Evolutionary conservation across 2,113 vertebrate species (phyloP).

Genomic region (Limanda limanda): DNA sequence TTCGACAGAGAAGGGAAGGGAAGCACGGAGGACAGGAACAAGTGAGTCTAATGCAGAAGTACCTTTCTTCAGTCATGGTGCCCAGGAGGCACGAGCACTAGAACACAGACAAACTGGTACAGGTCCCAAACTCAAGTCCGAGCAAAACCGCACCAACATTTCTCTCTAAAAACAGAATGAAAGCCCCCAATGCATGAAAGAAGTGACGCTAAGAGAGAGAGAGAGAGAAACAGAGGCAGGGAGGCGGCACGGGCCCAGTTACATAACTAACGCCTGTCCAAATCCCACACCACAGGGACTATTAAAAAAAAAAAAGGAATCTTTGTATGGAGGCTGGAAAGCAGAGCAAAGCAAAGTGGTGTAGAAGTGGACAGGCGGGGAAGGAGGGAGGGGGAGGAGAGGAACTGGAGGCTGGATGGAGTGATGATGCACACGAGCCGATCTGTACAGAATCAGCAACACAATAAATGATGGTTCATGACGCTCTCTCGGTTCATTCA

Average conservation of each 20-base stretch:
- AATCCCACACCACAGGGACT: conserved; percentile 45
- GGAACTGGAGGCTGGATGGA: conserved; percentile 1
- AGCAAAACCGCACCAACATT: conserved; percentile 39
- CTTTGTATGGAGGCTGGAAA: conserved; percentile 33
- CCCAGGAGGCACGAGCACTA: conserved; percentile 8
- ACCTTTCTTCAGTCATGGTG: background rate
- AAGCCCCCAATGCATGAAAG: conserved; percentile 22
- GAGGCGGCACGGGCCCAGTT: conserved; percentile 42
- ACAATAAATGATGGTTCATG: background rate
- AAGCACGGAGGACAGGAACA: background rate
- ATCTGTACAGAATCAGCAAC: conserved; percentile 18
- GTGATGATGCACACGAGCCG: conserved; percentile 14
- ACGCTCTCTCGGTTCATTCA: conserved; percentile 19
- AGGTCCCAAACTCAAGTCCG: conserved; percentile 23
- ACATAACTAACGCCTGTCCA: conserved; percentile 49
- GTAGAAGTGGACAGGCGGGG: conserved; percentile 23
- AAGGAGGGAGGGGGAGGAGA: conserved; percentile 10
- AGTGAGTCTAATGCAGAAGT: conserved; percentile 8
- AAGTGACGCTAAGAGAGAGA: conserved; percentile 10
- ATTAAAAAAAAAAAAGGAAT: conserved; percentile 27
- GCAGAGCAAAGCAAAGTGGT: conserved; percentile 41
- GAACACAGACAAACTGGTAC: background rate
- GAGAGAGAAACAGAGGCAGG: conserved; percentile 15
- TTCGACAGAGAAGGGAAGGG: conserved; percentile 6
- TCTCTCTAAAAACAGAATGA: conserved; percentile 55